These are phyloP conservation scores for Pleuronectes platessa DNA, from an alignment of 2,113 vertebrate genomes.

Conservation along the genomic window DNA sequence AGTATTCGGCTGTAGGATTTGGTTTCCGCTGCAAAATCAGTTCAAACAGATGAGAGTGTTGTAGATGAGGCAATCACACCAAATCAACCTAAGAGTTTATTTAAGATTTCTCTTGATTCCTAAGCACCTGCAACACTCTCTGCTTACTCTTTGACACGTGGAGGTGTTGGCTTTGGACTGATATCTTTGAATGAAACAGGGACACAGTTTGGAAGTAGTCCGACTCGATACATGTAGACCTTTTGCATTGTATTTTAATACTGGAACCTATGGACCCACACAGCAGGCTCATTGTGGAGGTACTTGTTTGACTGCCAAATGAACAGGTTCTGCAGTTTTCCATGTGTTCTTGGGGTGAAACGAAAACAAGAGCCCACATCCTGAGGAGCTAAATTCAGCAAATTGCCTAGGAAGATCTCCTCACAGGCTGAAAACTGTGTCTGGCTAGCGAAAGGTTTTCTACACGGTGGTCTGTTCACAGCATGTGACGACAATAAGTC, in stretches of 20 bases:
- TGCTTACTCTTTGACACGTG: neutral
- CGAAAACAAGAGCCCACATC: slow-evolving; percentile 45
- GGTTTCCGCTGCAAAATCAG: neutral
- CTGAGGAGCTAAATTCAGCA: slow-evolving; percentile 34
- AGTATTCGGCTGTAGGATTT: neutral
- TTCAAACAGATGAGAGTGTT: neutral
- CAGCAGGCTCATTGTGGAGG: slow-evolving; percentile 47
- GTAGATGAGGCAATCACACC: slow-evolving; percentile 2
- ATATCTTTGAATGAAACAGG: slow-evolving; percentile 57
- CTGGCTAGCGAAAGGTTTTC: neutral
- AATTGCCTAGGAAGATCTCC: slow-evolving; percentile 56
- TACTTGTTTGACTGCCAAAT: slow-evolving; percentile 55
- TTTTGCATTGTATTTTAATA: slow-evolving; percentile 50
- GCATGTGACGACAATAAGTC: neutral
- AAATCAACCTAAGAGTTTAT: slow-evolving; percentile 11
- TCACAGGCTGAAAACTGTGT: neutral
- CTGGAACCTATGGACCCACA: slow-evolving; percentile 37
- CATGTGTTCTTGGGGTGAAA: slow-evolving; percentile 46
- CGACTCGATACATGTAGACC: neutral
- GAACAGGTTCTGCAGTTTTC: slow-evolving; percentile 51
- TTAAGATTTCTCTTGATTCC: slow-evolving; percentile 22
- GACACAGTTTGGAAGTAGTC: slow-evolving; percentile 39
- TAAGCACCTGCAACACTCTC: neutral
- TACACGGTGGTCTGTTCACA: neutral
- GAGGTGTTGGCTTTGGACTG: slow-evolving; percentile 35